A percentile compares a stretch with the other conserved stretches of the same genome.
These are phyloP conservation scores for Teleogryllus oceanicus DNA, from an alignment of 2,888 invertebrate genomes.

Conservation along the genomic window DNA sequence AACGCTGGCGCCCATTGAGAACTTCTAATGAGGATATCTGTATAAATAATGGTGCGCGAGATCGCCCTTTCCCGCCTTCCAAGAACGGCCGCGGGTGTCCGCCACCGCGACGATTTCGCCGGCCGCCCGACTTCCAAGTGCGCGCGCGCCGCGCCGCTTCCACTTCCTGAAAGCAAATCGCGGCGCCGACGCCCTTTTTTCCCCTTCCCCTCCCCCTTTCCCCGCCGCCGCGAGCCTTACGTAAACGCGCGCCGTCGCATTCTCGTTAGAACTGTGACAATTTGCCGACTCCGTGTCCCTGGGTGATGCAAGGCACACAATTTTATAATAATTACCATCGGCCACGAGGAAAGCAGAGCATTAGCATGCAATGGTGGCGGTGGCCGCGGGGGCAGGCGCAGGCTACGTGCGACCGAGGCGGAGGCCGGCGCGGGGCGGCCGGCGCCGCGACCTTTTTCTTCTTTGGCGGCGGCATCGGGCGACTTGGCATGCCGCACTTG, in stretches of 20 bases:
- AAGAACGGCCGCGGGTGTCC: too few species aligned
- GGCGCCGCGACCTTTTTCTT: background rate
- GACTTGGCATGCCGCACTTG: background rate
- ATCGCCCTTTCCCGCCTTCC: too few species aligned
- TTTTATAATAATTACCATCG: background rate
- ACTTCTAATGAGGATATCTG: too few species aligned
- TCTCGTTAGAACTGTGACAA: background rate
- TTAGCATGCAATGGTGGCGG: slow-evolving; percentile 11
- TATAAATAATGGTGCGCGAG: too few species aligned
- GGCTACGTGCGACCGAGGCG: background rate
- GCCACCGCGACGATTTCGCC: too few species aligned
- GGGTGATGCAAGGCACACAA: background rate
- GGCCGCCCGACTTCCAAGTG: too few species aligned
- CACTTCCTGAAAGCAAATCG: too few species aligned
- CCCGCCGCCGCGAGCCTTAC: background rate
- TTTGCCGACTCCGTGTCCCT: background rate
- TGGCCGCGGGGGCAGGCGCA: background rate
- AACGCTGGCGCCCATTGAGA: too few species aligned
- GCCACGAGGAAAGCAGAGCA: background rate
- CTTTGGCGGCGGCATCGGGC: background rate
- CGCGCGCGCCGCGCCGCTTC: too few species aligned
- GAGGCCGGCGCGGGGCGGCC: background rate
- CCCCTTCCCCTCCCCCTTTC: too few species aligned
- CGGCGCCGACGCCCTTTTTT: too few species aligned
- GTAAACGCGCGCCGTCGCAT: background rate